A percentile compares a stretch with the other conserved stretches of the same genome.
Evolutionary conservation across 2,113 vertebrate genomes (phyloP).

Genomic region (Cavia aperea): DNA sequence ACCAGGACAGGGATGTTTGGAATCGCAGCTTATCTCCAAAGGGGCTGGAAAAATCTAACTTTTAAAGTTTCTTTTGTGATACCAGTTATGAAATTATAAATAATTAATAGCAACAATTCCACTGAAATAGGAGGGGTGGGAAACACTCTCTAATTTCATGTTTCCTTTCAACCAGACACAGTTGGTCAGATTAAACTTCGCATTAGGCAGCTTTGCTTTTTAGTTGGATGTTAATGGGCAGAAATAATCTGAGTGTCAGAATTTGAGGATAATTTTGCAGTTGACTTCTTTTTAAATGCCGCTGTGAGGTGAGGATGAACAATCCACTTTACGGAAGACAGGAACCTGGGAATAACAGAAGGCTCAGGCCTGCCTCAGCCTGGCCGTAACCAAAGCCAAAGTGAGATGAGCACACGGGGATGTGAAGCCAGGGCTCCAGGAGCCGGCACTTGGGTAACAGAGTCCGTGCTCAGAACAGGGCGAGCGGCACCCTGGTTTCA

Average conservation of each 20-base stretch:
- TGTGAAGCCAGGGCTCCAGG: accelerated
- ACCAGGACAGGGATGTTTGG: background rate
- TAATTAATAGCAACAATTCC: background rate
- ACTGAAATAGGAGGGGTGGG: background rate
- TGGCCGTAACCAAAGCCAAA: background rate
- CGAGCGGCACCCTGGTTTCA: slow-evolving; percentile 3
- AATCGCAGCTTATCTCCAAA: background rate
- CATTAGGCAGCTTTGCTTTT: background rate
- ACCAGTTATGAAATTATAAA: background rate
- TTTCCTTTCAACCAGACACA: background rate
- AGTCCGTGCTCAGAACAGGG: background rate
- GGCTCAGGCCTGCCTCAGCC: background rate
- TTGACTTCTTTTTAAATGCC: background rate
- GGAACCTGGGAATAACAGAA: background rate
- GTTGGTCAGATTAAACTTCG: background rate
- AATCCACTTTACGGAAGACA: slow-evolving; percentile 4
- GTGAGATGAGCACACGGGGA: background rate
- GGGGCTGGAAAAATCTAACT: background rate
- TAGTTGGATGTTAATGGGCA: background rate
- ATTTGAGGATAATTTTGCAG: slow-evolving; percentile 33
- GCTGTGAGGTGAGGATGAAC: background rate
- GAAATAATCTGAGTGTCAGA: slow-evolving; percentile 30
- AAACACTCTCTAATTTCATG: background rate
- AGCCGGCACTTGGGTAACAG: slow-evolving; percentile 18
- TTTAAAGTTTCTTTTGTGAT: background rate